Percentiles rank a stretch among this genome's conserved stretches.
Evolutionary conservation across 2,888 invertebrate species (phyloP).

Genomic region (Monoplex corrugatus): DNA sequence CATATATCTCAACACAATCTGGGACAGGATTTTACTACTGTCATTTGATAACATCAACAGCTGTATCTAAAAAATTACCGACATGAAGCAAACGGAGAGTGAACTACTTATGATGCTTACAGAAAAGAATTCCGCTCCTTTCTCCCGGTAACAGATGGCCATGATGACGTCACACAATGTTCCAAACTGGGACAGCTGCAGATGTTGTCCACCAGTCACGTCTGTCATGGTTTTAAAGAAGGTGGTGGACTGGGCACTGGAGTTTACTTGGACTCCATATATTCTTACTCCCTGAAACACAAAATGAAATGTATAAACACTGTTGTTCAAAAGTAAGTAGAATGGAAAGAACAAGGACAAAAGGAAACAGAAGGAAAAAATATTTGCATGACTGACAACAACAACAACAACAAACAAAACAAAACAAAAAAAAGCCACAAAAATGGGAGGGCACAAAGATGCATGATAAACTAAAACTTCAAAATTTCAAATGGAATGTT

Average conservation of each 20-base stretch:
- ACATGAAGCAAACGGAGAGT: neutral
- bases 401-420: too few relatives aligned
- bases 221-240: conserved; percentile 71
- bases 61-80: neutral
- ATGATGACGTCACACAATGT: conserved; percentile 76
- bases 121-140: conserved; percentile 64
- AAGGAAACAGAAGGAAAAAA: too few relatives aligned
- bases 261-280: conserved; percentile 72
- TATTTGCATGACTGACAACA: too few relatives aligned
- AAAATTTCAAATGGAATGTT: too few relatives aligned
- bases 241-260: conserved; percentile 58
- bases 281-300: conserved; percentile 70
- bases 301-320: conserved; percentile 37
- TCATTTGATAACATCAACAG: neutral
- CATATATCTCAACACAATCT: too few relatives aligned
- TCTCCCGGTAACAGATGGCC: conserved; percentile 78
- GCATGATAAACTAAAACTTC: too few relatives aligned
- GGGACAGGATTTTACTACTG: too few relatives aligned
- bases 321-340: too few relatives aligned
- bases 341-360: too few relatives aligned
- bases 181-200: conserved; percentile 71
- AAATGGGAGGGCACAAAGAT: too few relatives aligned
- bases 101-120: neutral
- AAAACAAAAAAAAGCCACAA: too few relatives aligned
- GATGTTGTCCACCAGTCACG: conserved; percentile 72